Base-by-base conservation (phyloP, 2,888 invertebrate species). In the Tenthredo notha region DNA sequence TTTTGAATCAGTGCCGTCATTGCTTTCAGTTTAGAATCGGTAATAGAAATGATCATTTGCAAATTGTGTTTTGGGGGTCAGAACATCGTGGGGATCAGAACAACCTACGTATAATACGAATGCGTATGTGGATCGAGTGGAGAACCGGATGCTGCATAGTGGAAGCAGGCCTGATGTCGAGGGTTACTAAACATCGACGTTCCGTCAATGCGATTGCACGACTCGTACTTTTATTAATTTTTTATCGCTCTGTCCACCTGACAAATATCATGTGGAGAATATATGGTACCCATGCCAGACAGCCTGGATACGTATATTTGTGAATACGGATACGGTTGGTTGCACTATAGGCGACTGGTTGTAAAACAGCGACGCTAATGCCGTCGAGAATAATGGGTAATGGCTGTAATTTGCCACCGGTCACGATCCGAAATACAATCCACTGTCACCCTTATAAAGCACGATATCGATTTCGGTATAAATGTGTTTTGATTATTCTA, bases 311-410 rank as follows among this genome's bases (percentile, higher is more conserved):
- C 37, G 29, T 61, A 40, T 43, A 61, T 58, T 58, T 78, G 58
- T 78, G 58, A 47, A 40, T 61, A 40, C 37, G 58, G 61, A 80
- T 61, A 80, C 80, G 80, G 58, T 18, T 40, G 80, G 58, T 40
- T 40, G 80, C 80, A 61, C 80, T 80, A 37, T 80, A 21, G 37
- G 77, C 29, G 21, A 80, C 37, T 40, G 80, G 80, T 80, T 80
- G 61, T 80, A 80, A 61, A 80, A 80, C 80, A 80, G 50, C 61
- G 80, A 80, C 80, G 80, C n/a, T 80, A 80, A 80, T 80, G 61
- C 80, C 80, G 58, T 25, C 21, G 61, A 80, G 61, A 80, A 80
- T 80, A 80, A 80, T 80, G 58, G 58, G 61, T 58, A 61, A 80
- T 80, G 80, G 80, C 29, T 61, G 80, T 61, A 80, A 80, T 80